These are phyloP conservation scores for Amphiprion ocellaris DNA, from an alignment of 2,113 vertebrate species.

Conservation along the genomic window DNA sequence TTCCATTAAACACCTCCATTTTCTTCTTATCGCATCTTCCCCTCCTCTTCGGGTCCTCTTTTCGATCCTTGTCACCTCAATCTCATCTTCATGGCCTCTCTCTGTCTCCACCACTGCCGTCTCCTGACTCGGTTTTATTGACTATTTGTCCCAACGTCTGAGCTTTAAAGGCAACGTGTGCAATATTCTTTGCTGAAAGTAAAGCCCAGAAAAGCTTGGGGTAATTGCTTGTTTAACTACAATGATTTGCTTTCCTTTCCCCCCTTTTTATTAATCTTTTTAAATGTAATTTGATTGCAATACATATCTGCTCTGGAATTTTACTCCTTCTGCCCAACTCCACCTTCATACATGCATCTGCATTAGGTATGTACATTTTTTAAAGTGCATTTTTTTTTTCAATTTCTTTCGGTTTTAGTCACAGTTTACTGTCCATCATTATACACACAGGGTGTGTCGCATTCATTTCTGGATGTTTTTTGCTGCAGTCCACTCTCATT, in stretches of 20 bases:
- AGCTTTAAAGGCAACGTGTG: constrained; percentile 40
- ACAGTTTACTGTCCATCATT: constrained; percentile 33
- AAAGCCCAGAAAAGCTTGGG: constrained; percentile 18
- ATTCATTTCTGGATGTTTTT: constrained; percentile 37
- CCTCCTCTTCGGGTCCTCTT: not conserved
- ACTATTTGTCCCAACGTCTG: constrained; percentile 37
- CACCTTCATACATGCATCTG: not conserved
- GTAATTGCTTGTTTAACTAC: constrained; percentile 38
- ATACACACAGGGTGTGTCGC: constrained; percentile 50
- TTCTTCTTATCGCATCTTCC: constrained; percentile 21
- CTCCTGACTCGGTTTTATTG: constrained; percentile 38
- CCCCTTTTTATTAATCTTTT: not conserved
- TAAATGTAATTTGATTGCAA: constrained; percentile 23
- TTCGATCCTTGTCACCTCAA: constrained; percentile 17
- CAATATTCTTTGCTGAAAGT: constrained; percentile 47
- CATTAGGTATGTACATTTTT: constrained; percentile 22
- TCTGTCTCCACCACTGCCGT: not conserved
- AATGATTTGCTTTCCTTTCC: constrained; percentile 31
- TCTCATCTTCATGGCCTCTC: constrained; percentile 12
- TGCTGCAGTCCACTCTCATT: constrained; percentile 56
- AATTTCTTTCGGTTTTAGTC: constrained; percentile 32
- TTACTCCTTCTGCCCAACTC: not conserved
- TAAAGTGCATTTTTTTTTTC: constrained; percentile 1
- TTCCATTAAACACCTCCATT: constrained; percentile 21
- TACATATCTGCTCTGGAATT: constrained; percentile 22